Base-by-base conservation (phyloP, 2,888 invertebrate species). In the Ornithoptera priamus region DNA sequence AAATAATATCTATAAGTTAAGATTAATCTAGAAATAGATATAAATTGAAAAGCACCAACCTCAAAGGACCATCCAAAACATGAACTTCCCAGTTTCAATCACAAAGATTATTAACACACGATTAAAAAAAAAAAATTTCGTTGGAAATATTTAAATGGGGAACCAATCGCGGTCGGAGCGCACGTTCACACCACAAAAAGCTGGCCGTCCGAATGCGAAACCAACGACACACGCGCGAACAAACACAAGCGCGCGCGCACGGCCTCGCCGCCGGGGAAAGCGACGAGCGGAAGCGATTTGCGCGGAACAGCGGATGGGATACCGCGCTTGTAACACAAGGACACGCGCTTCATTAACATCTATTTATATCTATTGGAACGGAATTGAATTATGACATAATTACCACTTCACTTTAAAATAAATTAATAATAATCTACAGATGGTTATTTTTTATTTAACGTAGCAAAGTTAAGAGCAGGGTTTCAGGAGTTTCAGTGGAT, bases 161-260 rank as follows among this genome's bases (percentile, higher is more conserved):
- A 64, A 56, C 36, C 60, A 36, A 18, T 24, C 53, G 46, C 36
- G 12, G 12, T n/a, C 10, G 18, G 61, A 12, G 17, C 62, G 62
- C n/a, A 36, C 70, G 70, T 70, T 70, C 64, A 63, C 53, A 50
- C 18, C 53, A 50, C 64, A 46, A 65, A 70, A 70, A 67, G 64
- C 57, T 70, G 64, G n/a, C 56, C 70, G 61, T 20, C n/a, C 36
- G 57, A 70, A 70, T 70, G 70, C 70, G 67, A 67, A 70, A 42
- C 68, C 39, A 60, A 64, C 30, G 30, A 30, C 58, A 66, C 53
- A 39, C 69, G 39, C 63, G 59, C 22, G 30, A 60, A 30, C 59
- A 46, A 59, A 59, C 58, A 62, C 18, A n/a, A 0, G n/a, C n/a
- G 53, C n/a, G 8, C 53, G 53, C n/a, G 53, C 53, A 50, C 70